Percentiles rank a stretch among this genome's conserved stretches.
Conservation (phyloP, 2,888 invertebrate species). For the Limnephilus lunatus region DNA sequence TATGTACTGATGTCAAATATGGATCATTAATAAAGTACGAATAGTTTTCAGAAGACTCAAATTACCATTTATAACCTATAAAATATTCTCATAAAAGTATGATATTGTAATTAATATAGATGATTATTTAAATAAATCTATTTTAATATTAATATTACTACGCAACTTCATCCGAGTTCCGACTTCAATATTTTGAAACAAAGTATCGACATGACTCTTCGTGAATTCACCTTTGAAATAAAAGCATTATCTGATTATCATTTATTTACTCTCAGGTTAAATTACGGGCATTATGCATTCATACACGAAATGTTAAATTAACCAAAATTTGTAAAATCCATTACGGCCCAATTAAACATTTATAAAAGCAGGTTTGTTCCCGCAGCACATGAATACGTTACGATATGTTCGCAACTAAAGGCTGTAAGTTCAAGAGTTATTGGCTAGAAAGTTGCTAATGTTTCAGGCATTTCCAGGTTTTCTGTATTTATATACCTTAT, state of each 20-base stretch:
- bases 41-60: too few relatives aligned
- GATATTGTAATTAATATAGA: too few relatives aligned
- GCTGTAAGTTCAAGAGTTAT: constrained; percentile 30
- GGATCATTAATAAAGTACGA: too few relatives aligned
- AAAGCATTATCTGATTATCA: neutral
- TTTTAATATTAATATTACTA: too few relatives aligned
- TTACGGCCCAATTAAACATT: neutral
- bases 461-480: constrained; percentile 29
- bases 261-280: neutral
- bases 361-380: neutral
- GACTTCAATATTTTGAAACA: too few relatives aligned
- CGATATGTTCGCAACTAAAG: constrained; percentile 4
- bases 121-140: too few relatives aligned
- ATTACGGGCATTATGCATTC: neutral
- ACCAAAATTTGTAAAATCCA: neutral
- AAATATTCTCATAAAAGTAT: too few relatives aligned
- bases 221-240: neutral
- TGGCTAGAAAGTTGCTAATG: constrained; percentile 2
- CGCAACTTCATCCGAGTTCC: too few relatives aligned
- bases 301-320: neutral
- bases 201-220: neutral
- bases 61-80: too few relatives aligned
- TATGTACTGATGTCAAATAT: neutral
- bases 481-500: constrained; percentile 64
- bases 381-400: constrained; percentile 3